A percentile compares a stretch with the other conserved stretches of the same genome.
These are phyloP conservation scores for Hemistola chrysoprasaria DNA, from an alignment of 2,888 invertebrate genomes.

Conservation along the genomic window DNA sequence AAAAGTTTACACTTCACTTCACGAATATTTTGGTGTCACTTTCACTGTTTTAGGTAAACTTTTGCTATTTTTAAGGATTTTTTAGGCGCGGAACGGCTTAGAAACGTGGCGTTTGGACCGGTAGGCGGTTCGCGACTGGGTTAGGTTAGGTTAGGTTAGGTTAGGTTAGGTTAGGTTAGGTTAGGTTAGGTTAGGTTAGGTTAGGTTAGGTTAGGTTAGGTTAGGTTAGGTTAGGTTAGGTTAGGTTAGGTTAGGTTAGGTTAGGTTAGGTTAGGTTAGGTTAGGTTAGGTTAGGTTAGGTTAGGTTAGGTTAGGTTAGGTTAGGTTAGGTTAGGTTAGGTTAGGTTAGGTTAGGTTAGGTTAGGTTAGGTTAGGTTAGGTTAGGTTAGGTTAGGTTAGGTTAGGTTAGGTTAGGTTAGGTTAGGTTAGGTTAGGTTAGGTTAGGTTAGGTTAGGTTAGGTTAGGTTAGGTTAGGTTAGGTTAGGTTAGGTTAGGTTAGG, in stretches of 20 bases:
- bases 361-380: conserved; percentile 30
- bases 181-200: conserved; percentile 26
- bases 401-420: conserved; percentile 19
- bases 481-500: conserved; percentile 25
- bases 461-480: conserved; percentile 28
- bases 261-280: conserved; percentile 17
- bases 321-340: conserved; percentile 31
- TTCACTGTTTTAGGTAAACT: too few species aligned
- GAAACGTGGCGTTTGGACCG: too few species aligned
- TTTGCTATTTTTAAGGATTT: too few species aligned
- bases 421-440: conserved; percentile 16
- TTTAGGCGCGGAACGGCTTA: too few species aligned
- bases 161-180: conserved; percentile 23
- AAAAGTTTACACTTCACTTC: too few species aligned
- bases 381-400: conserved; percentile 25
- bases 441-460: conserved; percentile 20
- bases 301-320: conserved; percentile 32
- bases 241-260: conserved; percentile 21
- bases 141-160: conserved; percentile 23
- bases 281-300: conserved; percentile 19
- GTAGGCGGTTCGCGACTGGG: too few species aligned
- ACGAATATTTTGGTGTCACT: too few species aligned
- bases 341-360: conserved; percentile 31
- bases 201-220: conserved; percentile 30
- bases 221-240: conserved; percentile 25